phyloP scores from a whole-genome alignment of 2,888 invertebrate species.

The Oligia strigilis region DNA sequence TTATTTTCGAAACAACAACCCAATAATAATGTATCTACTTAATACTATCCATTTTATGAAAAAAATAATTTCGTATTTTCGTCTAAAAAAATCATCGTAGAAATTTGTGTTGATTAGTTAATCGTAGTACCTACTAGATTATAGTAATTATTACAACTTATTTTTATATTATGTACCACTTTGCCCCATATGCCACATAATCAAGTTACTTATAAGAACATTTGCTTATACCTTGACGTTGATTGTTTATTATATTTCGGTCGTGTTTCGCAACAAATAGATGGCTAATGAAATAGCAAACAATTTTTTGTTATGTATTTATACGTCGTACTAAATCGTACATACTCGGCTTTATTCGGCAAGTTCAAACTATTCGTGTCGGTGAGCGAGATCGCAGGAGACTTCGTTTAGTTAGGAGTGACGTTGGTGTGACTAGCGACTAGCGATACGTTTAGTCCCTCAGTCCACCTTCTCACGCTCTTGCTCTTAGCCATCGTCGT shows the following conservation, averaged over 20 bases:
- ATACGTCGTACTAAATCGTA: conserved; percentile 80
- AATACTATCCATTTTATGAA: background rate
- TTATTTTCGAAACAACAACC: conserved; percentile 1
- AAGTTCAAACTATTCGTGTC: conserved; percentile 78
- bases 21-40: background rate
- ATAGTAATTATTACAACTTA: conserved; percentile 5
- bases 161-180: conserved; percentile 5
- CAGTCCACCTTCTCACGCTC: conserved; percentile 76
- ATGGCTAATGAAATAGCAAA: conserved; percentile 79
- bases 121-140: conserved; percentile 1
- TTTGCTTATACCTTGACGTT: conserved; percentile 48
- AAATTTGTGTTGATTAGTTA: conserved; percentile 2
- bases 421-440: conserved; percentile 83
- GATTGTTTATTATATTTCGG: conserved; percentile 67
- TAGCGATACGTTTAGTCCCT: conserved; percentile 81
- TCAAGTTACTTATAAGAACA: conserved; percentile 33
- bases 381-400: conserved; percentile 84
- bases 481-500: conserved; percentile 71
- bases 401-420: conserved; percentile 76
- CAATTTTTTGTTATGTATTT: conserved; percentile 75
- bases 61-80: background rate
- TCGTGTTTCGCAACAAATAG: conserved; percentile 76
- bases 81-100: background rate
- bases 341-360: conserved; percentile 80
- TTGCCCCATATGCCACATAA: conserved; percentile 31